Base-by-base conservation (phyloP, 2,113 vertebrate species). In the Xenopus tropicalis region DNA sequence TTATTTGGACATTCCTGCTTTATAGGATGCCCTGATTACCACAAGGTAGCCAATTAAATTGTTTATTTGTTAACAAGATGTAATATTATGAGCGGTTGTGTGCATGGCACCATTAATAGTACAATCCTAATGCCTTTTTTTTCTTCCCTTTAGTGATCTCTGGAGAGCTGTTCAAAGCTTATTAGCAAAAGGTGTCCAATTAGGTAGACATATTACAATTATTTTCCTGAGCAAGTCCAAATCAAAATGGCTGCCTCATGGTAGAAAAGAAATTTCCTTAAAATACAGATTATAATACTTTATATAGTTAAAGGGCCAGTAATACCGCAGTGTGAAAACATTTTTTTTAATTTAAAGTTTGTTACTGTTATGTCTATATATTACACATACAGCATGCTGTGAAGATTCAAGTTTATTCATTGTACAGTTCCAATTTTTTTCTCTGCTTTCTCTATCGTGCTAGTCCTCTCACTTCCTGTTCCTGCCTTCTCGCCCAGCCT, bases 181-280 rank as follows among this genome's bases (percentile, higher is more conserved):
- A 71, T 63, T 71, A 71, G 70, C 59, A 54, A 62, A 64, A 71
- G 70, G 62, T 51, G 59, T 71, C 70, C 62, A 61, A 71, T 71
- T 63, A 71, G 70, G 23, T 21, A 54, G 23, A 71, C 61, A 70
- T 70, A 61, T 64, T 71, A 71, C 69, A 22, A 46, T 71, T 71
- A 71, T 62, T 51, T 52, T 44, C 42, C 51, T 20, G 69, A 25
- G 59, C 69, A 52, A 63, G 44, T 48, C 57, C 37, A 71, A 71
- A 63, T 71, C 20, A 52, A 54, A 71, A 64, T 64, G 59, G 46
- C 51, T 42, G 17, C 46, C 29, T 17, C 14, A 10, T 4, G 19
- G 52, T 19, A 54, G 1, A 54, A 17, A 54, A n/a, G 52, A 10
- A n/a, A 7, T 54, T 54, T 19, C 7, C 52, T 54, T 17, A 54